A percentile compares a stretch with the other conserved stretches of the same genome.
phyloP scores from a whole-genome alignment of 2,113 vertebrate genomes.

The mouse (Mus musculus) region GRCm39 chr6:127852001-127852500 shows the following conservation, averaged over 20 bases:
- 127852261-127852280: neutral
- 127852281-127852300: neutral
- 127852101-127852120: no score
- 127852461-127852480: neutral
- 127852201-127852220: no score
- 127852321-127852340: neutral
- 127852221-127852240: no score
- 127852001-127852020: neutral
- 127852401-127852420: neutral
- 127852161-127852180: neutral
- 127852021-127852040: neutral
- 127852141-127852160: no score
- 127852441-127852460: neutral
- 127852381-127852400: neutral
- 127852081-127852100: no score
- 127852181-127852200: no score
- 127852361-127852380: neutral
- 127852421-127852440: neutral
- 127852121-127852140: no score
- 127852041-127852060: neutral
- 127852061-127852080: neutral
- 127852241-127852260: neutral
- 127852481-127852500: neutral
- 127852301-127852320: neutral
- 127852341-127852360: neutral